Base-by-base conservation (phyloP, 2,888 invertebrate species). In the Gymnocheta viridis region DNA sequence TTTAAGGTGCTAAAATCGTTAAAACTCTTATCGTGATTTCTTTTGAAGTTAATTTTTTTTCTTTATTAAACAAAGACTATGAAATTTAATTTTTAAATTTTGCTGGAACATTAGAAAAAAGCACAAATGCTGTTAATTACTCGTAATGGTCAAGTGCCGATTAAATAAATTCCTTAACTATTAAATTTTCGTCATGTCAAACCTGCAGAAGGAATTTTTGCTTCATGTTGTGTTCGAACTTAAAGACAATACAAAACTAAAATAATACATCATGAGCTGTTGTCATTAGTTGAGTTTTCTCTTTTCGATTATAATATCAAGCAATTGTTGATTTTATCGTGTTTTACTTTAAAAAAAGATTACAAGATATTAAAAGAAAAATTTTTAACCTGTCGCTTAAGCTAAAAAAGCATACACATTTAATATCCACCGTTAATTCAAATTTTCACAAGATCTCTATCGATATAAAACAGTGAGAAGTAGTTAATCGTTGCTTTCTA, bases 391-490 rank as follows among this genome's bases (percentile, higher is more conserved):
- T 35, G 67, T 24, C 67, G 51, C 4, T 35, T 38, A 41, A 24
- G 29, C 9, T 2, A 41, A 56, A 49, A 14, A 19, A 35, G 6
- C 67, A 56, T 32, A 27, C 14, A 27, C 35, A 77, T 58, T 51
- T 22, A 29, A 44, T 62, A 51, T 51, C n/a, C 17, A 32, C 78
- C 49, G 69, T 62, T 70, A 79, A 19, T 44, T 44, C 4, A 44
- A 60, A 69, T 69, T 60, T 69, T 51, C 29, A 44, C 49, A 32
- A 51, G 78, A 69, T 78, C 67, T 38, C 14, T 49, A 77, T 67
- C 78, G 51, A 56, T 10, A 47, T 44, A 44, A 44, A n/a, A 44
- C 19, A 54, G 17, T 60, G 38, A 62, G 24, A 41, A 41, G 54
- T 44, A 58, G 56, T 56, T 38, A 56, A n/a, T 49, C 9, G 14